Conservation (phyloP, 2,888 invertebrate genomes). For the Andrena minutula region DNA sequence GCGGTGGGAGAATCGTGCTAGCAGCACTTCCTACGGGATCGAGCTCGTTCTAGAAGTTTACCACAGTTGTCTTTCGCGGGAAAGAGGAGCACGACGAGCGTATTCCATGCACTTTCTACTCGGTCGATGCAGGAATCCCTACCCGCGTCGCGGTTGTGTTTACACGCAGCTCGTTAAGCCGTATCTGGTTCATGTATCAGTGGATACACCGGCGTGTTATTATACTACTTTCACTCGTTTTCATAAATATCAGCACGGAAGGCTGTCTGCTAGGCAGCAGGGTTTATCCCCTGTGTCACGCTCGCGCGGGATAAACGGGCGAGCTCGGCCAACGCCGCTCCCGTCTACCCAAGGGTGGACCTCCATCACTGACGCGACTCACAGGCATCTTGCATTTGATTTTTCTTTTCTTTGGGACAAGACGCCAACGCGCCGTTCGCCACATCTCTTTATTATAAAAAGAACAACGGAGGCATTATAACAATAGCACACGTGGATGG, state of each 20-base stretch:
- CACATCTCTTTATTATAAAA: constrained; percentile 74
- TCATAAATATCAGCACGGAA: constrained; percentile 40
- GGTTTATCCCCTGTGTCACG: not conserved
- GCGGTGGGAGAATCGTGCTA: too few species aligned
- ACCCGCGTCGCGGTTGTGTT: not conserved
- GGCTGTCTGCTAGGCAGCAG: not conserved
- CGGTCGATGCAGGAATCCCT: not conserved
- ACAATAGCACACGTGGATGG: constrained; percentile 63
- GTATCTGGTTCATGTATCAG: constrained; percentile 48
- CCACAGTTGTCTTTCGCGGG: not conserved
- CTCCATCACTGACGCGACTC: not conserved
- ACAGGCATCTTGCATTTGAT: not conserved
- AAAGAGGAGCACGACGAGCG: not conserved
- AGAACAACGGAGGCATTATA: constrained; percentile 62
- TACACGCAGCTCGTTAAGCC: constrained; percentile 20
- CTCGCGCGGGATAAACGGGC: constrained; percentile 5
- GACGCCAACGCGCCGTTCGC: constrained; percentile 72
- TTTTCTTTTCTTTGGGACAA: constrained; percentile 74
- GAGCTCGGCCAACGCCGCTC: not conserved
- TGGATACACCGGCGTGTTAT: constrained; percentile 25
- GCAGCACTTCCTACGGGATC: not conserved
- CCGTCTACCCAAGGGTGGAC: not conserved
- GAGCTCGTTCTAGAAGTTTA: not conserved
- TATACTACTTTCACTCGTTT: constrained; percentile 62
- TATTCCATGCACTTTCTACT: constrained; percentile 22